phyloP scores from a whole-genome alignment of 2,113 vertebrate genomes.

The Tauraco erythrolophus region DNA sequence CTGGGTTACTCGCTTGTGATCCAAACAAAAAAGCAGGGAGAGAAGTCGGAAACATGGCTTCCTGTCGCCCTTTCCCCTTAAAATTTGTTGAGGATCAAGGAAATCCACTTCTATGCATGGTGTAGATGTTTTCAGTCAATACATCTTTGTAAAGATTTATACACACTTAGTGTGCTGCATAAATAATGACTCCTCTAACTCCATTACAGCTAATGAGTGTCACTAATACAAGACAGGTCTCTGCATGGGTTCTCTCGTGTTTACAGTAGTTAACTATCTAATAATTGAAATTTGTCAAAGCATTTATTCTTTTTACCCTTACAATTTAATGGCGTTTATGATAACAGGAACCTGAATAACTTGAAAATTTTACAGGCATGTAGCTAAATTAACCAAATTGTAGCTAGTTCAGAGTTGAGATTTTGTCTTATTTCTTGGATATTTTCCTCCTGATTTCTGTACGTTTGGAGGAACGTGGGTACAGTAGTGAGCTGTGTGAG shows the following conservation, averaged over 20 bases:
- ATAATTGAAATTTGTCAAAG: conserved; percentile 21
- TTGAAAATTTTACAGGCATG: background rate
- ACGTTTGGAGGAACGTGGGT: background rate
- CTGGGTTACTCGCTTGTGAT: background rate
- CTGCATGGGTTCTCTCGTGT: conserved; percentile 15
- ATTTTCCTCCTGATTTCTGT: background rate
- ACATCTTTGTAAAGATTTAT: background rate
- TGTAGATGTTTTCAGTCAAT: background rate
- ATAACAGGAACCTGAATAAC: background rate
- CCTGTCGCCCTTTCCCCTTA: background rate
- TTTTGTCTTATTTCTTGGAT: background rate
- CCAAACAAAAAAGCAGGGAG: background rate
- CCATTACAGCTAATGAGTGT: conserved; percentile 6
- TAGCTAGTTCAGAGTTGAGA: background rate
- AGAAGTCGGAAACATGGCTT: background rate
- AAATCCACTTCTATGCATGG: background rate
- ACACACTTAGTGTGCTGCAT: background rate
- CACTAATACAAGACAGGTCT: background rate
- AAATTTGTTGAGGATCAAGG: background rate
- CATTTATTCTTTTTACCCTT: conserved; percentile 5
- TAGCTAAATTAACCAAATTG: background rate
- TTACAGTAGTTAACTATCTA: conserved; percentile 11
- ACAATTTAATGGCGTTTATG: background rate
- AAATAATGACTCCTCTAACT: background rate
- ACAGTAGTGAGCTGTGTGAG: background rate